Conservation (phyloP, 2,888 invertebrate genomes). For the Serripes groenlandicus region DNA sequence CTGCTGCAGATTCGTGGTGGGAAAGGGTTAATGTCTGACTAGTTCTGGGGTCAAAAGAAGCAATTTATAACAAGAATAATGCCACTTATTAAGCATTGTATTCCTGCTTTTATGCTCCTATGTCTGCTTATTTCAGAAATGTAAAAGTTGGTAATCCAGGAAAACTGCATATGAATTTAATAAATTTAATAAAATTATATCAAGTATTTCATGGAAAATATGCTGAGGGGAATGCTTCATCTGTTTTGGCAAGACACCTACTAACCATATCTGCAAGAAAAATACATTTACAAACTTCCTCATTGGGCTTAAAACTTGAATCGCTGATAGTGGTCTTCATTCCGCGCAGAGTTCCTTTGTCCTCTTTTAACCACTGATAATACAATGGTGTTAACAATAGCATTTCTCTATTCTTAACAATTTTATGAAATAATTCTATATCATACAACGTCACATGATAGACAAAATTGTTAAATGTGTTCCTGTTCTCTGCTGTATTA, state of each 20-base stretch:
- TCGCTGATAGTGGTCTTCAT: neutral
- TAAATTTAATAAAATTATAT: no score
- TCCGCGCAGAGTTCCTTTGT: neutral
- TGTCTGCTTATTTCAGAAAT: no score
- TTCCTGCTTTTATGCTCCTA: no score
- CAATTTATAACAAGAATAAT: no score
- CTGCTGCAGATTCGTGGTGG: no score
- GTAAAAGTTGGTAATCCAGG: no score
- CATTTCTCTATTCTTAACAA: neutral
- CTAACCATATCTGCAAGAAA: conserved; percentile 5
- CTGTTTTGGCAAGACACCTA: conserved; percentile 21
- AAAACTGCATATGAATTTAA: no score
- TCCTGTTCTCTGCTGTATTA: neutral
- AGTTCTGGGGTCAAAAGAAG: no score
- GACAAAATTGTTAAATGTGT: neutral
- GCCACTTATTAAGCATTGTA: no score
- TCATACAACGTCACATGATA: conserved; percentile 1
- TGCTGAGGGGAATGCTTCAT: conserved; percentile 25
- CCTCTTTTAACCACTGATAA: neutral
- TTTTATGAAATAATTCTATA: neutral
- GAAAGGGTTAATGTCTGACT: no score
- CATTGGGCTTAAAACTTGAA: neutral
- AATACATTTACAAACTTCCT: conserved; percentile 16
- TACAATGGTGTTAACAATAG: neutral
- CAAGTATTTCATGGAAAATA: no score